These are phyloP conservation scores for Protophormia terraenovae DNA, from an alignment of 2,888 invertebrate species.

Conservation along the genomic window DNA sequence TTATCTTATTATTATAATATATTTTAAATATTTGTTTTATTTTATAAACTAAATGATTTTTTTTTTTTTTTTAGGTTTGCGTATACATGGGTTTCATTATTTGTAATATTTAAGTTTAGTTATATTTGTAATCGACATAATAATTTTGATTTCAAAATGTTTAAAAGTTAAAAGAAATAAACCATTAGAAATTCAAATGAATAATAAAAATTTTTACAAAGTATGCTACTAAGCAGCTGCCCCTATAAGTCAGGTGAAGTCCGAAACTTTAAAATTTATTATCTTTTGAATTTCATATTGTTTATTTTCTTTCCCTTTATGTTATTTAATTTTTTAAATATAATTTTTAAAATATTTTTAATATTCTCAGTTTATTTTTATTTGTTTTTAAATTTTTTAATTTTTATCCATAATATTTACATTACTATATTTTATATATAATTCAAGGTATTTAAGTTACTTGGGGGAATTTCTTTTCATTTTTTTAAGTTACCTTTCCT, in stretches of 20 bases:
- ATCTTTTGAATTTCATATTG: background rate
- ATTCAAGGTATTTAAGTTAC: conserved; percentile 55
- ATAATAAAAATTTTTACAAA: too few species aligned
- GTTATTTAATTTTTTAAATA: background rate
- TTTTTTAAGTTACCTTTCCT: background rate
- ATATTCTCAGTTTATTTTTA: background rate
- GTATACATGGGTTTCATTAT: conserved; percentile 76
- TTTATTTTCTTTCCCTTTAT: background rate
- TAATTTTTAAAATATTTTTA: conserved; percentile 21
- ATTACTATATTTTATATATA: background rate
- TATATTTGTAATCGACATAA: conserved; percentile 22
- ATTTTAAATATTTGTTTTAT: conserved; percentile 35
- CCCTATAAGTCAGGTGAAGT: too few species aligned
- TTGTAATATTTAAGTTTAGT: conserved; percentile 20
- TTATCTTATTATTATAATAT: conserved; percentile 15
- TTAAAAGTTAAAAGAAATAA: background rate
- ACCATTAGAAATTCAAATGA: background rate
- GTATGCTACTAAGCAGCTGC: too few species aligned
- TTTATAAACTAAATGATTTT: conserved; percentile 59
- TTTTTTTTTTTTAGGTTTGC: conserved; percentile 71
- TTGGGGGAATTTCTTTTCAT: background rate
- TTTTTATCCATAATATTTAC: conserved; percentile 4
- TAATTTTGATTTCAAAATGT: conserved; percentile 59
- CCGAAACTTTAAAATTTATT: background rate
- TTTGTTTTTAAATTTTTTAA: background rate